These are phyloP conservation scores for Odobenus rosmarus DNA, from an alignment of 2,113 vertebrate species.

Conservation along the genomic window DNA sequence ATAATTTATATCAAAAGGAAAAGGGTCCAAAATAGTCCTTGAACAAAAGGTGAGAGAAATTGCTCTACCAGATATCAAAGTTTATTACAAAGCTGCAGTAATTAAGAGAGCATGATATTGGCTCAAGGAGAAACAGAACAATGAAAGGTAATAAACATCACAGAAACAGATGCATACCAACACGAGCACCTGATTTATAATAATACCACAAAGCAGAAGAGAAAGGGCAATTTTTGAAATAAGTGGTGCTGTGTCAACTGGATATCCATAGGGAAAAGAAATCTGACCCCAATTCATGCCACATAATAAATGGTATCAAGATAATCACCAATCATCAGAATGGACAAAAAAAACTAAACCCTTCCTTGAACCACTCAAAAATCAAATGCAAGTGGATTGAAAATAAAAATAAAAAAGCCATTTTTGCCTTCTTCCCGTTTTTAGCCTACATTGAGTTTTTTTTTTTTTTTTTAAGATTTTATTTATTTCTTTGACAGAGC, in stretches of 20 bases:
- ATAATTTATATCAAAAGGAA: background rate
- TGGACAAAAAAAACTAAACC: background rate
- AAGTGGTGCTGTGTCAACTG: background rate
- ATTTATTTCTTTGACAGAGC: no score
- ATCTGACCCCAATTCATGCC: background rate
- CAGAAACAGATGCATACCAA: background rate
- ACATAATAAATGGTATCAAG: background rate
- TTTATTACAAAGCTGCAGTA: background rate
- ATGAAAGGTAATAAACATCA: background rate
- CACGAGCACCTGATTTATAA: background rate
- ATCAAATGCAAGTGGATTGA: background rate
- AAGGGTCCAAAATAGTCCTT: background rate
- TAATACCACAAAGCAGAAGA: background rate
- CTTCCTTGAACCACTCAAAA: background rate
- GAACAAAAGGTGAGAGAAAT: background rate
- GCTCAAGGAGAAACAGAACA: background rate
- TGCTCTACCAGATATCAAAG: background rate
- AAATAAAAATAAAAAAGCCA: background rate
- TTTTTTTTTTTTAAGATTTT: no score
- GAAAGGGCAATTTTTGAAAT: background rate
- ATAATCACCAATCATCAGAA: background rate
- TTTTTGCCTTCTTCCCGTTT: background rate
- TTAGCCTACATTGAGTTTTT: background rate
- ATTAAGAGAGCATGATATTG: background rate
- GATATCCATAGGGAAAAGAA: background rate